Evolutionary conservation across 2,888 invertebrate species (phyloP), one percentile per base, ranked within the genome.

Genomic region (Lordiphosa fenestrarum): DNA sequence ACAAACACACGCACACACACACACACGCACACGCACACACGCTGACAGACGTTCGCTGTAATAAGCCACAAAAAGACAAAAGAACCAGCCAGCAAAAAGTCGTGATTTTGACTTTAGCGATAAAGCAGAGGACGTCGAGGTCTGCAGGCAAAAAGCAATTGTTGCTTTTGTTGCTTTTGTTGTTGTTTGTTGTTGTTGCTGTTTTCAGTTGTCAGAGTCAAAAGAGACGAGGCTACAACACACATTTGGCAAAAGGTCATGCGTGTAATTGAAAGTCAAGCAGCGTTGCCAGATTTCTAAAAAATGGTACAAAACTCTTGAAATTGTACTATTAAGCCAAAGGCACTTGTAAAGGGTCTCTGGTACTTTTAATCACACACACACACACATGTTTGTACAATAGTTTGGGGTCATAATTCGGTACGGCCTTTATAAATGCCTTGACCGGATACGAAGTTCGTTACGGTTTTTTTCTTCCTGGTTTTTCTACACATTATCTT

Each of bases 91-190:
- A 54, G 61, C 59, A 58, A 65, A 53, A 66, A 82, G 80, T 77
- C 77, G 83, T 77, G 77, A 77, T 80, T 72, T 70, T 61, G 77
- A 83, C 76, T 83, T 75, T 57, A 63, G 66, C 80, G 77, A 77
- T 77, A 83, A 44, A 83, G 70, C 64, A 65, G 50, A 48, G 52
- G 54, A 61, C 54, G 47, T n/a, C 49, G 40, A 46, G 44, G 37
- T 5, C 48, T 53, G 42, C 23, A 53, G 53, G 50, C 56, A 64
- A 40, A 42, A 39, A 41, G 50, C 65, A 62, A 64, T 55, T 65
- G 44, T 49, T 42, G 25, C 19, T 39, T 51, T 47, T 53, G 25
- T 47, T 53, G 49, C 46, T 35, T 39, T 41, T 51, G 62, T 55
- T 63, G 44, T 49, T 42, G 25, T 13, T 13, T 39, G 51, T 42